Percentiles rank a stretch among this genome's conserved stretches.
These are phyloP conservation scores for Acleris holmiana DNA, from an alignment of 2,888 invertebrate species.

Conservation along the genomic window DNA sequence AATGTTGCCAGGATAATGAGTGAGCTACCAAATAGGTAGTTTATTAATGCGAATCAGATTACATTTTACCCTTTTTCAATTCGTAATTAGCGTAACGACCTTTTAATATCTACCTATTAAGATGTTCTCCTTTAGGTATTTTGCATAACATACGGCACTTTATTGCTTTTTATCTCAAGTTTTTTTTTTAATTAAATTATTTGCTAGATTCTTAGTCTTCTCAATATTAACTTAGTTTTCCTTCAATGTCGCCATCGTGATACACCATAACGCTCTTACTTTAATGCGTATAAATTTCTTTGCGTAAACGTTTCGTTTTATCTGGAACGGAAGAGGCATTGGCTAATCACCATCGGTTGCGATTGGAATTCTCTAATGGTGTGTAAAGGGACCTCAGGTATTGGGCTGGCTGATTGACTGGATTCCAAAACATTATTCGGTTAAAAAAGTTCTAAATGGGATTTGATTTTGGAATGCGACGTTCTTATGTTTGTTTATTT, in stretches of 20 bases:
- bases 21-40: slow-evolving; percentile 22
- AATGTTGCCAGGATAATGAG: slow-evolving; percentile 40
- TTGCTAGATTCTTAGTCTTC: too few species aligned
- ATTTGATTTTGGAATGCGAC: slow-evolving; percentile 11
- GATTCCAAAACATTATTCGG: slow-evolving; percentile 16
- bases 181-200: too few species aligned
- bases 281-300: slow-evolving; percentile 16
- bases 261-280: slow-evolving; percentile 12
- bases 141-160: too few species aligned
- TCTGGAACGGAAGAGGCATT: slow-evolving; percentile 24
- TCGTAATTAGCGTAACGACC: slow-evolving; percentile 13
- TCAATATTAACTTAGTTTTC: too few species aligned
- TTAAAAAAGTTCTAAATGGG: slow-evolving; percentile 11
- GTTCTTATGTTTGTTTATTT: neutral
- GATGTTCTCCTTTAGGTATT: neutral
- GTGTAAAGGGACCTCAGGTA: slow-evolving; percentile 18
- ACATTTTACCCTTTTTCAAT: slow-evolving; percentile 23
- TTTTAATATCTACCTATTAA: slow-evolving; percentile 3
- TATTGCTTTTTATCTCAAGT: too few species aligned
- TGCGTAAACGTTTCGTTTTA: slow-evolving; percentile 17
- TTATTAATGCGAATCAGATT: slow-evolving; percentile 26
- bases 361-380: slow-evolving; percentile 23
- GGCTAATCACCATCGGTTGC: slow-evolving; percentile 18
- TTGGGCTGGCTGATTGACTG: slow-evolving; percentile 13
- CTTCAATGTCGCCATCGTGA: neutral